Evolutionary conservation across 2,888 invertebrate genomes (phyloP).

Genomic region (Melinopterus prodromus): DNA sequence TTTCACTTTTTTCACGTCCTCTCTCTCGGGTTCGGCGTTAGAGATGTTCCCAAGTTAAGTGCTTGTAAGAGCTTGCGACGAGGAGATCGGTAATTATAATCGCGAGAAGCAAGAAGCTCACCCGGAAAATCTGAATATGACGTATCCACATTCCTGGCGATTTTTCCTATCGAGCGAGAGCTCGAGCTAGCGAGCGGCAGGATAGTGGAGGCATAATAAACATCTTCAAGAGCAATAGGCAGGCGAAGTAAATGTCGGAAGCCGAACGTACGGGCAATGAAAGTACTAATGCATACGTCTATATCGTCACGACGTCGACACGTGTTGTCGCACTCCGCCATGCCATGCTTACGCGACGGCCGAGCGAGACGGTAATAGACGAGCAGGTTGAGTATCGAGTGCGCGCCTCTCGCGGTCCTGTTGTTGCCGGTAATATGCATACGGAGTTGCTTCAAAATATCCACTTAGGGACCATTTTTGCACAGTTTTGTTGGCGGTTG

Average conservation of each 20-base stretch:
- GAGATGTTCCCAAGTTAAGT: no score
- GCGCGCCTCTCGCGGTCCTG: not conserved
- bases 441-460: conserved; percentile 52
- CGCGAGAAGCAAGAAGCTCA: not conserved
- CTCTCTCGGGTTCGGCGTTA: not conserved
- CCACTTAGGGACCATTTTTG: conserved; percentile 54
- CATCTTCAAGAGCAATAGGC: conserved; percentile 52
- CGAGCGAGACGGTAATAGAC: not conserved
- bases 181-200: no score
- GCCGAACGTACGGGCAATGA: conserved; percentile 54
- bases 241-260: conserved; percentile 53
- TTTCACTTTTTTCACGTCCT: not conserved
- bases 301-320: conserved; percentile 17
- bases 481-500: conserved; percentile 48
- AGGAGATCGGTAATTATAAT: no score
- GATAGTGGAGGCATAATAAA: conserved; percentile 49
- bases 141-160: not conserved
- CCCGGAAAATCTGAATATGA: not conserved
- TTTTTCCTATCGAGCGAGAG: not conserved
- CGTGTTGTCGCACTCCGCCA: not conserved
- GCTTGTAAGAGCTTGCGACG: no score
- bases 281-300: conserved; percentile 38
- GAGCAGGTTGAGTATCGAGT: not conserved
- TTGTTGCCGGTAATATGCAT: conserved; percentile 39
- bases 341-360: not conserved